Evolutionary conservation across 2,888 invertebrate species (phyloP), one percentile per base, ranked within the genome.

Genomic region (Nemapogon koenigi): DNA sequence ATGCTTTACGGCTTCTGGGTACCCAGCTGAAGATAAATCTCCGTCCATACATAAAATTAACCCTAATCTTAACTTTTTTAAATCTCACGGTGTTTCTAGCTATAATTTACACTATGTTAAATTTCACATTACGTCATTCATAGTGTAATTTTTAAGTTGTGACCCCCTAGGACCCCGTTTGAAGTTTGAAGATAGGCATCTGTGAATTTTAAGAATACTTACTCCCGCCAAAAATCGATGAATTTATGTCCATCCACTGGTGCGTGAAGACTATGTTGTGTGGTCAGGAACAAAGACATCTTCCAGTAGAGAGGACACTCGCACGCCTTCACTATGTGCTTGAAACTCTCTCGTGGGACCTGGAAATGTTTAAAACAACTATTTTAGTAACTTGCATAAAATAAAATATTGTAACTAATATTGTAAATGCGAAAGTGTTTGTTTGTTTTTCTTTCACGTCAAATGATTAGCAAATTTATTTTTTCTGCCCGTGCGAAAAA

Each of bases 271-370:
- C 66, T 89, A 82, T 61, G 90, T 85, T 69, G 93, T 22, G 91
- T 90, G 36, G 92, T 91, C 45, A 90, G 83, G 81, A 94, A 97
- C 43, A 99, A 81, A n/a, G 97, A 92, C 64, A 91, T 89, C 66
- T 98, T 97, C 97, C 97, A 98, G 76, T 97, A 99, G 40, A 96
- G 83, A 8, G 98, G 95, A 50, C 97, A 81, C 48, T 93, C 92
- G 69, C 94, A 94, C 18, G 94, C 90, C 82, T 94, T 85, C 26
- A 88, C 81, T 53, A 88, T 84, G 60, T 75, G 82, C 50, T 87
- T 85, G 65, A 88, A 83, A 49, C 84, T 84, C 43, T 84, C 83
- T 43, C 83, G 78, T 36, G 83, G 81, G 42, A 84, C 80, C 80
- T 80, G 66, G 0, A 47, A 49, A 15, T 4, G 28, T 4, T 7